phyloP scores from a whole-genome alignment of 2,797 vertebrate genomes.

The Oceanodroma leucorhoa region DNA sequence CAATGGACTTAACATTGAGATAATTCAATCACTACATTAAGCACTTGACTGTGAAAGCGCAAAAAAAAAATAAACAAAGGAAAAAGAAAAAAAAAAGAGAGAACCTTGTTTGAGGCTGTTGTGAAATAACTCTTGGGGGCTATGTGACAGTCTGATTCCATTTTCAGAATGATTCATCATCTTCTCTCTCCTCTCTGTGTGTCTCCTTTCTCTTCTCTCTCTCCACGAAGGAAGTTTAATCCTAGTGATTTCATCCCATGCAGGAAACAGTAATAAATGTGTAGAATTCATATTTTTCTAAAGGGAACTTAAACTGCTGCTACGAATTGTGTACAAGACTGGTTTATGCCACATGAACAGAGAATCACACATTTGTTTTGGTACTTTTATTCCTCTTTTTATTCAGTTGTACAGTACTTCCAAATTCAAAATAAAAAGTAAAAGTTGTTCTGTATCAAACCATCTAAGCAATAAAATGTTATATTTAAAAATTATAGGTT shows the following conservation, averaged over 20 bases:
- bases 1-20: constrained; percentile 77
- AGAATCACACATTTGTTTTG: constrained; percentile 83
- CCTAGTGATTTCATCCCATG: constrained; percentile 76
- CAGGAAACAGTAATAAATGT: constrained; percentile 80
- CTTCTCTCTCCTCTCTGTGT: constrained; percentile 20
- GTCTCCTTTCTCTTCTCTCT: constrained; percentile 55
- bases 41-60: constrained; percentile 91
- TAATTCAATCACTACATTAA: constrained; percentile 94
- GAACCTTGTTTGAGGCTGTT: constrained; percentile 52
- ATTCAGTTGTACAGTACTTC: constrained; percentile 86
- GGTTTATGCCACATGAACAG: constrained; percentile 85
- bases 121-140: constrained; percentile 44
- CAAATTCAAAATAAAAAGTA: constrained; percentile 83
- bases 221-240: constrained; percentile 77
- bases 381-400: constrained; percentile 85
- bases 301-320: constrained; percentile 91
- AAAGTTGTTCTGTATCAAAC: constrained; percentile 91
- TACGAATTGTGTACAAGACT: constrained; percentile 83
- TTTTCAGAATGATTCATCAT: constrained; percentile 61
- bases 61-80: constrained; percentile 1
- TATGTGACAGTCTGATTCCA: constrained; percentile 59
- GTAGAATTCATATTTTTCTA: constrained; percentile 83
- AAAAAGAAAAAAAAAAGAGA: background rate
- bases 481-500: constrained; percentile 77
- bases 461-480: constrained; percentile 96